Base-by-base conservation (phyloP, 2,888 invertebrate species). In the Rapana venosa region DNA sequence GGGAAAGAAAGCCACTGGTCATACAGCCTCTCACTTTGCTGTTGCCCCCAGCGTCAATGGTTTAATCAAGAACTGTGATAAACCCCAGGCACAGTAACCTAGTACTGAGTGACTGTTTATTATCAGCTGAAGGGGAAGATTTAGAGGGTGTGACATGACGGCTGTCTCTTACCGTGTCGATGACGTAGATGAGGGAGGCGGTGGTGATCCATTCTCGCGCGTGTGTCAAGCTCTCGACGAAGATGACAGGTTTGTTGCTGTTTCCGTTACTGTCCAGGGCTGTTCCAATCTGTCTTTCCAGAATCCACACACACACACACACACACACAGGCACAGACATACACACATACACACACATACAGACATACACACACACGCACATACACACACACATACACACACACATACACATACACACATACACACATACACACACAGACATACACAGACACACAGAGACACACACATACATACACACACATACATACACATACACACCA, bases 181-280 rank as follows among this genome's bases (percentile, higher is more conserved):
- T 88, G 32, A 89, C n/a, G 79, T 89, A 91, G n/a, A 91, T 47
- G 32, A 84, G 77, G n/a, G 89, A 66, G 17, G 90, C 91, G 0
- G 91, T 89, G 0, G 89, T 81, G 79, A 90, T 81, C 91, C 91
- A 91, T 79, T 91, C 91, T 30, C 91, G 89, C 70, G 91, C 91
- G 81, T 91, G 91, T 35, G 89, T 86, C 13, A 90, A 85, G 8
- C 88, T 56, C 77, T 91, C 91, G 13, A 90, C 36, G 47, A 91
- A 58, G 35, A 91, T 90, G 66, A 89, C 90, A 17, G 90, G 90
- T 83, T 90, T 91, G 85, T 87, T 85, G 70, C 20, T 35, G 17
- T 35, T 79, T 17, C 20, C 79, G 22, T 35, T 22, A 13, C n/a
- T 32, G 79, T 79, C 35, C 79, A 5, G 2, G 4, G 35, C 79